These are phyloP conservation scores for Nesoenas mayeri DNA, from an alignment of 2,113 vertebrate species.

Conservation along the genomic window DNA sequence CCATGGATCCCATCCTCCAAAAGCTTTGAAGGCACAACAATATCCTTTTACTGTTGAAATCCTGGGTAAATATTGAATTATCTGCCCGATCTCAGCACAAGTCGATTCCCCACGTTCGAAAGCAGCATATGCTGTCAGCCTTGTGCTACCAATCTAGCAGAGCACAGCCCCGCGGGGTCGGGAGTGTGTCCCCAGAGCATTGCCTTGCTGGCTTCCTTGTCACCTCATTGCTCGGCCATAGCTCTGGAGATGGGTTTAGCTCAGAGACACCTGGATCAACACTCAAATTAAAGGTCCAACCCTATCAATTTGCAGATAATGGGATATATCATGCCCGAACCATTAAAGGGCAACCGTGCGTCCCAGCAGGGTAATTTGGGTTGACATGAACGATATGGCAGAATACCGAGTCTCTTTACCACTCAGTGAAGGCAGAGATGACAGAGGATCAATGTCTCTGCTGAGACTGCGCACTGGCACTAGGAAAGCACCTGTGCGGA, in stretches of 20 bases:
- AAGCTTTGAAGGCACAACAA: constrained; percentile 7
- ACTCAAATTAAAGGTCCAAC: neutral
- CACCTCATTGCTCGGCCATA: neutral
- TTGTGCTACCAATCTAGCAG: rapidly evolving
- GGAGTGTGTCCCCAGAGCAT: too few relatives aligned
- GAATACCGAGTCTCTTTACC: neutral
- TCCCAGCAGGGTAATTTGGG: neutral
- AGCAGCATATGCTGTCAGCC: neutral
- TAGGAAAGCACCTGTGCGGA: neutral
- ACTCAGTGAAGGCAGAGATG: rapidly evolving
- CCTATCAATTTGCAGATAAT: neutral
- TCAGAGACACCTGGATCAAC: neutral
- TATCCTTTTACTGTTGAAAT: neutral
- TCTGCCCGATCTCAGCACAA: neutral
- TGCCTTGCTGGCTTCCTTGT: neutral
- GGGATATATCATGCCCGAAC: neutral
- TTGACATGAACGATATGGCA: neutral
- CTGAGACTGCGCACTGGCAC: neutral
- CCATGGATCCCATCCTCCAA: neutral
- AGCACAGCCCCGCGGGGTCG: neutral
- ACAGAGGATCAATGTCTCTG: neutral
- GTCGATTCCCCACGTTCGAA: neutral
- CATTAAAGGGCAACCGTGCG: neutral
- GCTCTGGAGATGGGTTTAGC: neutral
- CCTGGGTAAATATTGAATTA: neutral